Conservation (phyloP, 2,797 vertebrate species). For the Rhinoraja longicauda region DNA sequence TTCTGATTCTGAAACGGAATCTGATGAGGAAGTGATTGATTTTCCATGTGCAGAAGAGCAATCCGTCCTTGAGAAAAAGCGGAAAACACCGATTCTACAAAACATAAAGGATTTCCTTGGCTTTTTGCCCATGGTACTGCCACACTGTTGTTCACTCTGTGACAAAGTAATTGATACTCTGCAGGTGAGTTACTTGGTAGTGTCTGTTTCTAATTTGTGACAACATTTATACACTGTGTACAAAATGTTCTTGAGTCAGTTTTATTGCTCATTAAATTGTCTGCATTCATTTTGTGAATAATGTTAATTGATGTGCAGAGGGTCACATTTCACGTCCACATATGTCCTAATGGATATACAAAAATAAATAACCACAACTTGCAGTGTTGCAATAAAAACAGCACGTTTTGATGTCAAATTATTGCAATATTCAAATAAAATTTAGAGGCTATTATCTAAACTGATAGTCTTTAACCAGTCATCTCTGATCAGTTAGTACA, state of each 20-base stretch:
- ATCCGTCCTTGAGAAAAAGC: conserved; percentile 74
- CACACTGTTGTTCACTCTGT: conserved; percentile 76
- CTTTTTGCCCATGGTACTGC: conserved; percentile 72
- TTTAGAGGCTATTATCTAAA: neutral
- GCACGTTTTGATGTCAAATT: neutral
- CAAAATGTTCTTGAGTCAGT: neutral
- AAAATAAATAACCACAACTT: neutral
- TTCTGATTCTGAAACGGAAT: conserved; percentile 50
- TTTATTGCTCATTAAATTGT: neutral
- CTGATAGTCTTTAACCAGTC: neutral
- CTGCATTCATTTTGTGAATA: neutral
- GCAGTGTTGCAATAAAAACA: neutral
- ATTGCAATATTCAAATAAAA: neutral
- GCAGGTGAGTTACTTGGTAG: conserved; percentile 62
- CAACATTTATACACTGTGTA: neutral
- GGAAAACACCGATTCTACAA: conserved; percentile 72
- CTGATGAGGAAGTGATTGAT: conserved; percentile 64
- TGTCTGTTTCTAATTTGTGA: neutral
- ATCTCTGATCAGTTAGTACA: neutral
- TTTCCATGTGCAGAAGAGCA: conserved; percentile 54
- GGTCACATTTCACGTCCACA: neutral
- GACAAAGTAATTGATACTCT: conserved; percentile 72
- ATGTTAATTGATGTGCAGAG: neutral
- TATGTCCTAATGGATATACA: neutral
- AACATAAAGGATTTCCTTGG: conserved; percentile 77